A percentile compares a stretch with the other conserved stretches of the same genome.
Conservation (phyloP, 2,888 invertebrate genomes). For the Caenorhabditis imperialis region DNA sequence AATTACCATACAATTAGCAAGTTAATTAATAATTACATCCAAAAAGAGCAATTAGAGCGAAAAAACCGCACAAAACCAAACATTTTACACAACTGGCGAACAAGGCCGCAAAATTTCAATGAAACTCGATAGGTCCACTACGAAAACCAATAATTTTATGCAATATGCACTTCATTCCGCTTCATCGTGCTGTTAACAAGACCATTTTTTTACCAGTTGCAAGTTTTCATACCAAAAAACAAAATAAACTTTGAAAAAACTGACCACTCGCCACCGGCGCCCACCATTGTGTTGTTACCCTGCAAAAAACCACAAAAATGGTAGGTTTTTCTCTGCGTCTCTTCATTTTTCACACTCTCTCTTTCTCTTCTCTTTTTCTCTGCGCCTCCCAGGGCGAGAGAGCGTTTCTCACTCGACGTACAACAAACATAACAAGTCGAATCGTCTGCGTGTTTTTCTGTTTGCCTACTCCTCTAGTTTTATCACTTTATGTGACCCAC, state of each 20-base stretch:
- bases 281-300: conserved; percentile 56
- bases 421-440: neutral
- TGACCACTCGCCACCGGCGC: conserved; percentile 35
- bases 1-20: no score
- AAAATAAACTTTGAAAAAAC: neutral
- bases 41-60: no score
- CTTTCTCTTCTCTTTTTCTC: neutral
- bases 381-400: no score
- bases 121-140: no score
- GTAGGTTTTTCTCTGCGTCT: neutral
- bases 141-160: no score
- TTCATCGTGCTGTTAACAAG: no score
- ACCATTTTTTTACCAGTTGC: no score
- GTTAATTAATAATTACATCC: no score
- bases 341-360: neutral
- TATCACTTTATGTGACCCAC: conserved; percentile 56
- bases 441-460: conserved; percentile 28
- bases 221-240: conserved; percentile 4
- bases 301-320: conserved; percentile 31
- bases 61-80: no score
- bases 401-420: neutral
- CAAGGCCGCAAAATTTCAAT: no score
- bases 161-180: no score
- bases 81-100: no score
- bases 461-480: conserved; percentile 21